Base-by-base conservation (phyloP, 2,113 vertebrate species). In the Podilymbus podiceps region DNA sequence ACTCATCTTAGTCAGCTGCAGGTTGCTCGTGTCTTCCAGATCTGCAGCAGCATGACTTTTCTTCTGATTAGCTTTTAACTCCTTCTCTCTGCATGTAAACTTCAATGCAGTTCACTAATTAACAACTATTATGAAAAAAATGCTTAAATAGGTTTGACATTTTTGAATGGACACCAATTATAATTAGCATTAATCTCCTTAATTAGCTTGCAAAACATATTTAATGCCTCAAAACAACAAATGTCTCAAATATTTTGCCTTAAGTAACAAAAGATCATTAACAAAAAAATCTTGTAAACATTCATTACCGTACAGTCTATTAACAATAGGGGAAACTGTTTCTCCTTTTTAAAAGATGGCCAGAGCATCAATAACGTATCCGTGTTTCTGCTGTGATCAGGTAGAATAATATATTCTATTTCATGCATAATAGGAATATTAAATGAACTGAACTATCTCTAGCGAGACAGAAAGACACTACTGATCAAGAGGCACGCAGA, bases 111-210 rank as follows among this genome's bases (percentile, higher is more conserved):
- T 85, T 90, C 88, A 52, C 97, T 97, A 98, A 97, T 98, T 98
- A 98, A 94, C 95, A 97, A 97, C 96, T 82, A 68, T 80, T 88
- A 91, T 12, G 88, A 91, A 94, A 96, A 97, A 94, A 71, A 94
- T 3, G 66, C 94, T 96, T 98, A 98, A 98, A 97, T 95, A 97
- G 97, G 95, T 97, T 95, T 97, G 97, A 98, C 96, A 92, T 96
- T 97, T 97, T 96, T 96, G 96, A 96, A 97, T 58, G 95, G 98
- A 97, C 96, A 98, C 97, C 96, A 69, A 97, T 97, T 98, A 97
- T 97, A 97, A 98, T 98, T 97, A 98, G 97, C 97, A 97, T 97
- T 97, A 96, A 98, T 97, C 93, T 95, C 94, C 96, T 98, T 98
- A 98, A 97, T 96, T 98, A 98, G 97, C 95, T 97, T 79, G 96